Evolutionary conservation across 1,140 invertebrate genomes (phyloP).

Genomic region (Lordiphosa clarofinis): DNA sequence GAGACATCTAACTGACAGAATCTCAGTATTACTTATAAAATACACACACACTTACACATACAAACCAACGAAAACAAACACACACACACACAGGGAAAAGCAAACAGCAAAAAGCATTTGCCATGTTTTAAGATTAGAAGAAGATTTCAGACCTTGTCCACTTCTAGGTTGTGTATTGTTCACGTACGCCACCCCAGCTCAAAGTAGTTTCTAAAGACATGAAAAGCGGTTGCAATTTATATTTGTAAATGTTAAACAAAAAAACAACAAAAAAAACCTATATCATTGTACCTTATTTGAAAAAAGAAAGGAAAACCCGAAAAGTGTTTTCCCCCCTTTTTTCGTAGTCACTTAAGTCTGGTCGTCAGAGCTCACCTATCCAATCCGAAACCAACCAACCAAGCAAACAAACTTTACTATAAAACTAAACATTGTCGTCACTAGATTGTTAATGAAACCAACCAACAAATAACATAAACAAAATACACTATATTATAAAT

Average conservation of each 20-base stretch:
- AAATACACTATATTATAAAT: conserved; percentile 33
- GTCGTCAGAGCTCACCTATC: conserved; percentile 36
- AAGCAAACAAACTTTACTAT: conserved; percentile 1
- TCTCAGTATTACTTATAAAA: conserved; percentile 71
- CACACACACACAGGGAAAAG: conserved; percentile 18
- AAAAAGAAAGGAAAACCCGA: conserved; percentile 47
- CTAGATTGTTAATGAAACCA: conserved; percentile 52
- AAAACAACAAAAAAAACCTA: conserved; percentile 2
- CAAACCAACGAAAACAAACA: conserved; percentile 1
- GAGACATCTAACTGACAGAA: conserved; percentile 40
- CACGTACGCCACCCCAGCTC: too few species aligned
- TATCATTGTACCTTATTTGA: conserved; percentile 77
- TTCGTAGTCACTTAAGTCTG: conserved; percentile 72
- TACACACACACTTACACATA: conserved; percentile 21
- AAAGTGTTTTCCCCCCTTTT: conserved; percentile 13
- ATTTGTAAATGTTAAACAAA: conserved; percentile 14
- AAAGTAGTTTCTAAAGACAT: too few species aligned
- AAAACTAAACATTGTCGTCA: conserved; percentile 49
- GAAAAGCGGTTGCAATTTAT: background rate
- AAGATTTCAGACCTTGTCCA: conserved; percentile 4
- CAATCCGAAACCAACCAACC: too few species aligned
- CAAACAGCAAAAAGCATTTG: conserved; percentile 44
- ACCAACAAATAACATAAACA: conserved; percentile 30
- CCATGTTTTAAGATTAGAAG: conserved; percentile 10
- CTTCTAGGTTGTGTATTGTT: conserved; percentile 9